Base-by-base conservation (phyloP, 1,140 invertebrate species). In the Chelonus insularis region DNA sequence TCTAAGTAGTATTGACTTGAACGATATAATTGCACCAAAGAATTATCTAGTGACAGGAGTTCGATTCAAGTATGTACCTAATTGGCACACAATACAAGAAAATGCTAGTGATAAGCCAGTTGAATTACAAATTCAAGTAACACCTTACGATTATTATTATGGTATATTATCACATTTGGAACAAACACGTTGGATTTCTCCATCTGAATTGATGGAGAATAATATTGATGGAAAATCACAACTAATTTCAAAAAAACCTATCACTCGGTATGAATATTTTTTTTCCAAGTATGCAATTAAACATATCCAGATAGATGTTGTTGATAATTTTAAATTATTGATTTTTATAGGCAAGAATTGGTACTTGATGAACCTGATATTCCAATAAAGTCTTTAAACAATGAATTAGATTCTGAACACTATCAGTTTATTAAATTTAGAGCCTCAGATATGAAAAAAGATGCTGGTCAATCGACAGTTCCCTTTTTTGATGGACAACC, bases 401-500 rank as follows among this genome's bases (percentile, higher is more conserved):
- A 23, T 25, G 1, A 25, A 4, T 11, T 12, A 4, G 18, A 23
- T 25, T 23, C 21, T 0, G 4, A 23, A 1, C 1, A 23, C 0
- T n/a, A 25, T 25, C 20, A 25, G 23, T 48, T 48, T 6, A 12
- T 48, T 25, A 48, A 23, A 12, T 48, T 48, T 1, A 4, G 20
- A 48, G 6, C 20, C 2, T 48, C 45, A n/a, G 45, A 48, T 25
- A 8, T 48, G 45, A 48, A 48, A 23, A 48, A 48, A 25, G 45
- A 48, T 12, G 45, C 45, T 6, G 18, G 20, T 5, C 23, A 48
- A 18, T 23, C 45, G 23, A 25, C 20, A 4, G 21, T 48, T 20
- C 23, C 45, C 6, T 48, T 25, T 9, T 48, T 48, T 23, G 45
- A 48, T 48, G 45, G 8, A n/a, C 20, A 11, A n/a, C 9, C 7